Percentiles rank a stretch among this genome's conserved stretches.
These are phyloP conservation scores for Callospermophilus lateralis DNA, from an alignment of 2,113 vertebrate genomes.

Conservation along the genomic window DNA sequence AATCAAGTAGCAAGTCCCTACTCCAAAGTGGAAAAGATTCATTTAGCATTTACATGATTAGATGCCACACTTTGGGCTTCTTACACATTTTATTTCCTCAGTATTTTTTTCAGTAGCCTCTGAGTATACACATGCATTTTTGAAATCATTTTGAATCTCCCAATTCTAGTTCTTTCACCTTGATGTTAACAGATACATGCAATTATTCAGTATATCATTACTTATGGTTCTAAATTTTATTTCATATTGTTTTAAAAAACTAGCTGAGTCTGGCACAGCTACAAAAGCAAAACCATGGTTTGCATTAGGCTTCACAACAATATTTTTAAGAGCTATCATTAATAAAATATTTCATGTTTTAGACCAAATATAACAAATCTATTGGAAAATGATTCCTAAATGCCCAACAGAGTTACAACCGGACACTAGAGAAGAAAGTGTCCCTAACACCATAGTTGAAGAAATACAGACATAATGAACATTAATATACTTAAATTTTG, in stretches of 20 bases:
- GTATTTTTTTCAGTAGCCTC: neutral
- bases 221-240: neutral
- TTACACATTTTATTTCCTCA: neutral
- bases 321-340: neutral
- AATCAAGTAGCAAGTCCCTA: neutral
- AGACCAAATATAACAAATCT: neutral
- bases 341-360: slow-evolving; percentile 11
- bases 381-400: neutral
- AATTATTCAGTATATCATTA: neutral
- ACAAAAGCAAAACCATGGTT: neutral
- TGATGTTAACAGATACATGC: neutral
- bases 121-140: neutral
- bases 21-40: neutral
- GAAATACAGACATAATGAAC: neutral
- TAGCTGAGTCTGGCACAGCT: neutral
- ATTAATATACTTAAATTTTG: neutral
- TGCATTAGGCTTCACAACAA: neutral
- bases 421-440: neutral
- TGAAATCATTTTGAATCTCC: neutral
- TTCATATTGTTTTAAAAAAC: neutral
- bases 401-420: neutral
- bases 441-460: neutral
- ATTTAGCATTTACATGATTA: neutral
- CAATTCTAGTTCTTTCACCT: neutral
- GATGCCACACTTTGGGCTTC: neutral